Percentiles rank a stretch among this genome's conserved stretches.
Evolutionary conservation across 2,797 vertebrate species (phyloP).

Genomic region (Pterois miles): DNA sequence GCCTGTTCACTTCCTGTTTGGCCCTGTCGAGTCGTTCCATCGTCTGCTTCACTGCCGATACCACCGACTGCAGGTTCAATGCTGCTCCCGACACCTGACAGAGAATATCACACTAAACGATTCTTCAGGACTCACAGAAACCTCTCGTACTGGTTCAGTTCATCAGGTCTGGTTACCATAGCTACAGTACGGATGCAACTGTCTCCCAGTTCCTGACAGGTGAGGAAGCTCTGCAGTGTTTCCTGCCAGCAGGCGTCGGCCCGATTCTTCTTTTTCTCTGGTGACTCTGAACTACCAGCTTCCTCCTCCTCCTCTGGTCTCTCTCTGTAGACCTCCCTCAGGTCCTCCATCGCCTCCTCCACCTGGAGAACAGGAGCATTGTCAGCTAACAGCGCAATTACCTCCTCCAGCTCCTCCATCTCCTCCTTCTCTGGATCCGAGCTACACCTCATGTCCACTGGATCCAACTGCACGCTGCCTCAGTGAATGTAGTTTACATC

Average conservation of each 20-base stretch:
- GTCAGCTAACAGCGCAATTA: too few species aligned
- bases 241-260: neutral
- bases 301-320: constrained; percentile 58
- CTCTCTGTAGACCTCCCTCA: constrained; percentile 80
- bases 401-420: too few species aligned
- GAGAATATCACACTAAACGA: neutral
- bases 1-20: constrained; percentile 81
- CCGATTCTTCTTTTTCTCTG: neutral
- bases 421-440: too few species aligned
- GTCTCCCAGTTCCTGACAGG: constrained; percentile 83
- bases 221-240: constrained; percentile 59
- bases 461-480: too few species aligned
- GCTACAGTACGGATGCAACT: constrained; percentile 57
- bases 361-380: constrained; percentile 71
- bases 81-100: constrained; percentile 78
- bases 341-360: constrained; percentile 75
- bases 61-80: constrained; percentile 59
- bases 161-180: constrained; percentile 23
- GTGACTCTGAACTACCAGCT: neutral
- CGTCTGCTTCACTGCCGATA: constrained; percentile 71
- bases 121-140: neutral
- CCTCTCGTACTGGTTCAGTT: neutral
- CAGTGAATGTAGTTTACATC: too few species aligned
- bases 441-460: too few species aligned
- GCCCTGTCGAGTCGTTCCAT: constrained; percentile 77